phyloP scores from a whole-genome alignment of 1,140 invertebrate species.

The Galleria mellonella region DNA sequence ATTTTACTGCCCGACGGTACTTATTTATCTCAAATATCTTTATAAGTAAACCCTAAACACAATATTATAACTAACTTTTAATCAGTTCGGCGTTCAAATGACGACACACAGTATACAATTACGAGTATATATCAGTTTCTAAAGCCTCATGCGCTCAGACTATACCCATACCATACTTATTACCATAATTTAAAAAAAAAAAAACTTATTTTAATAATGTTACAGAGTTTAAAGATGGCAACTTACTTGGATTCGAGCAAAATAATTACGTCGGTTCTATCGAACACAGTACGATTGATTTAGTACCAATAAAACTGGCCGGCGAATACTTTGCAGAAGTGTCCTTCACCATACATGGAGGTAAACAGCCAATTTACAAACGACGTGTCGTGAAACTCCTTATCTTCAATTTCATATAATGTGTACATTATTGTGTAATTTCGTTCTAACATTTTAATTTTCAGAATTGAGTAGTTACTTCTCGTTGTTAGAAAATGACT shows the following conservation, averaged over 20 bases:
- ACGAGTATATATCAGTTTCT: no score
- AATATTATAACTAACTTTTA: no score
- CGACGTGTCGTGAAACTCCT: background rate
- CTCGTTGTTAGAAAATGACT: background rate
- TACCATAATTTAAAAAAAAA: no score
- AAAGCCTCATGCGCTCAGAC: no score
- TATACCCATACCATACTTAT: no score
- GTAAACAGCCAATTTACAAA: slow-evolving; percentile 1
- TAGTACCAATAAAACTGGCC: slow-evolving; percentile 4
- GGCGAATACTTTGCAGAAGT: slow-evolving; percentile 7
- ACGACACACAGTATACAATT: no score
- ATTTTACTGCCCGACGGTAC: slow-evolving; percentile 17
- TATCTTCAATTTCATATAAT: background rate
- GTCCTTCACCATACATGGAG: slow-evolving; percentile 9
- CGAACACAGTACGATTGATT: background rate
- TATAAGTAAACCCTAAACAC: no score
- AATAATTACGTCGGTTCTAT: slow-evolving; percentile 12
- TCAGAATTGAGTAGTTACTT: slow-evolving; percentile 3
- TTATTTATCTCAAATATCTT: background rate
- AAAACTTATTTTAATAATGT: no score
- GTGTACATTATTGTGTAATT: background rate
- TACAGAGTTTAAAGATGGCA: slow-evolving; percentile 1
- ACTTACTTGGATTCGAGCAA: slow-evolving; percentile 12
- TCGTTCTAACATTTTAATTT: background rate
- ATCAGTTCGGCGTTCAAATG: no score